A percentile compares a stretch with the other conserved stretches of the same genome.
Evolutionary conservation across 2,888 invertebrate species (phyloP).

Genomic region (Agrochola macilenta): DNA sequence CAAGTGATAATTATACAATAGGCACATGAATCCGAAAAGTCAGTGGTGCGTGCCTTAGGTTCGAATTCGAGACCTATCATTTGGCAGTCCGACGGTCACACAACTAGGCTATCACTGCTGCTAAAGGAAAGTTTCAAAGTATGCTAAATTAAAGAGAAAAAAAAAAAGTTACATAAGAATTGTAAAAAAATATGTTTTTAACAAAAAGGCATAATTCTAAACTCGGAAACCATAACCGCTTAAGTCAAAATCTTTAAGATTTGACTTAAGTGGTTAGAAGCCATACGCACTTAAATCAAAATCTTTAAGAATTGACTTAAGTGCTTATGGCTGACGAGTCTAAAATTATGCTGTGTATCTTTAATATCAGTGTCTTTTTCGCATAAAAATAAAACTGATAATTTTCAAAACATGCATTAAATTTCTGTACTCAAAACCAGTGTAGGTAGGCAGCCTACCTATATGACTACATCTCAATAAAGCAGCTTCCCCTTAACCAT

Average conservation of each 20-base stretch:
- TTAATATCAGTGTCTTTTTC: background rate
- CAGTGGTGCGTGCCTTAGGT: no score
- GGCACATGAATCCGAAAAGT: no score
- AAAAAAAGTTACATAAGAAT: background rate
- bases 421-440: background rate
- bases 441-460: background rate
- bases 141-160: background rate
- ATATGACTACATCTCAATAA: background rate
- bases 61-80: no score
- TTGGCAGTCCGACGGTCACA: no score
- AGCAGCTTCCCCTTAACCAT: constrained; percentile 64
- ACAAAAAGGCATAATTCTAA: background rate
- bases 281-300: no score
- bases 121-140: background rate
- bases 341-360: background rate
- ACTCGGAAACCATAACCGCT: no score
- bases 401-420: background rate
- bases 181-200: background rate
- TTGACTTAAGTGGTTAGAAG: no score
- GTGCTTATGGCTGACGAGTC: no score
- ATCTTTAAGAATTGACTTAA: no score
- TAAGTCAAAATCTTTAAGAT: no score
- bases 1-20: no score
- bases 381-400: background rate
- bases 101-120: no score